Conservation (phyloP, 2,888 invertebrate genomes). For the Pocota personata region DNA sequence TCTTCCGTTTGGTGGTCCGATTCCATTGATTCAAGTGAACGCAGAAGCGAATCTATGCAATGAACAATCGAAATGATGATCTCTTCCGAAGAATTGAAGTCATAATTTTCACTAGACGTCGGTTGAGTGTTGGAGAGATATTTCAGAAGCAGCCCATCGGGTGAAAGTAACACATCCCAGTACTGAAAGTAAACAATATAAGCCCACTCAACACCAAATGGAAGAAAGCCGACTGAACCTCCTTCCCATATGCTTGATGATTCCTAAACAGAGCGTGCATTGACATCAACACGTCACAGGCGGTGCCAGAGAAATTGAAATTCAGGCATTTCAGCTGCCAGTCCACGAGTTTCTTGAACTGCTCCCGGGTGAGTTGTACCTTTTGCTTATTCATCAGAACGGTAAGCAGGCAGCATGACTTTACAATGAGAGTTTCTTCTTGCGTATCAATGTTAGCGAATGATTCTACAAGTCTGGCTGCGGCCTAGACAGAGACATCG, state of each 20-base stretch:
- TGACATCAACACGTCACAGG: constrained; percentile 75
- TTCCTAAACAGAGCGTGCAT: constrained; percentile 75
- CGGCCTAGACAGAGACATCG: constrained; percentile 53
- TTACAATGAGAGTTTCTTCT: constrained; percentile 84
- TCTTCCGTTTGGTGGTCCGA: constrained; percentile 15
- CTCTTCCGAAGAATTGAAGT: constrained; percentile 74
- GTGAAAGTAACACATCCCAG: constrained; percentile 70
- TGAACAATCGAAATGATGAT: constrained; percentile 72
- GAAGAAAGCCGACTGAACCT: constrained; percentile 12
- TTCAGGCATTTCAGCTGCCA: constrained; percentile 83
- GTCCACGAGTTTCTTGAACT: constrained; percentile 81
- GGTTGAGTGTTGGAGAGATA: constrained; percentile 29
- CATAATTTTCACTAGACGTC: constrained; percentile 55
- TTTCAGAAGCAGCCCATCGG: constrained; percentile 71
- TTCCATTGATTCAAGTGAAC: constrained; percentile 39
- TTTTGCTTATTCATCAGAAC: constrained; percentile 85
- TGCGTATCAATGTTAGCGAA: constrained; percentile 79
- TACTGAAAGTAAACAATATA: constrained; percentile 58
- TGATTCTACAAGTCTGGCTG: constrained; percentile 74
- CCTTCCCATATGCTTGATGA: constrained; percentile 57
- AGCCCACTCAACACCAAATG: background rate
- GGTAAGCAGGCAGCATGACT: constrained; percentile 85
- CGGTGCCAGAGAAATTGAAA: constrained; percentile 73
- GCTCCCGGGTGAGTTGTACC: constrained; percentile 81
- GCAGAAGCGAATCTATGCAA: constrained; percentile 74